Evolutionary conservation across 2,888 invertebrate genomes (phyloP).

Genomic region (Platerodrilus igneus): DNA sequence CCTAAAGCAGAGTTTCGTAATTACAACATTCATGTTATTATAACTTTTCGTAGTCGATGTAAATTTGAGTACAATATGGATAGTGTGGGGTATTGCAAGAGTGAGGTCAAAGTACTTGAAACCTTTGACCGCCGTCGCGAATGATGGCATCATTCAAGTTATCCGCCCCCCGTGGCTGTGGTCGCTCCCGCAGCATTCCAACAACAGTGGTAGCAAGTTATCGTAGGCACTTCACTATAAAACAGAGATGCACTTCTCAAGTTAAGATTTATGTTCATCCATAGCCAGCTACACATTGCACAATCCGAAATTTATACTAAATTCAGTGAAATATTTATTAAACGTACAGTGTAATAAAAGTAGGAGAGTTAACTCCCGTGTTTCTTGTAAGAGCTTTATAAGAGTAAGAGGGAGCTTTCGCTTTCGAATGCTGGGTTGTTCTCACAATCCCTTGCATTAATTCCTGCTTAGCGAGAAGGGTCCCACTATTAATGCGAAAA

Average conservation of each 20-base stretch:
- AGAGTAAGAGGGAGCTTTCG: constrained; percentile 30
- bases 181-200: constrained; percentile 35
- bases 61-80: too few relatives aligned
- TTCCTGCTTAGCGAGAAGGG: constrained; percentile 35
- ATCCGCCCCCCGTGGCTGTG: constrained; percentile 35
- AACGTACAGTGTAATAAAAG: too few relatives aligned
- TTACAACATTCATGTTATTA: too few relatives aligned
- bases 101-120: constrained; percentile 35
- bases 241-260: constrained; percentile 16
- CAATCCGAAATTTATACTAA: too few relatives aligned
- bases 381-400: constrained; percentile 35
- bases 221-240: constrained; percentile 17
- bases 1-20: too few relatives aligned
- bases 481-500: constrained; percentile 32
- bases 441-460: constrained; percentile 38
- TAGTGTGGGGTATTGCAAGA: too few relatives aligned
- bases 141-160: constrained; percentile 34
- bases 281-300: too few relatives aligned
- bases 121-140: constrained; percentile 33
- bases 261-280: too few relatives aligned
- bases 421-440: constrained; percentile 33
- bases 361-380: constrained; percentile 20
- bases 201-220: constrained; percentile 31
- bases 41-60: too few relatives aligned
- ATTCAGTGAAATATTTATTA: too few relatives aligned